Percentiles rank a stretch among this genome's conserved stretches.
Conservation (phyloP, 2,797 vertebrate species). For the Phataginus tricuspis region DNA sequence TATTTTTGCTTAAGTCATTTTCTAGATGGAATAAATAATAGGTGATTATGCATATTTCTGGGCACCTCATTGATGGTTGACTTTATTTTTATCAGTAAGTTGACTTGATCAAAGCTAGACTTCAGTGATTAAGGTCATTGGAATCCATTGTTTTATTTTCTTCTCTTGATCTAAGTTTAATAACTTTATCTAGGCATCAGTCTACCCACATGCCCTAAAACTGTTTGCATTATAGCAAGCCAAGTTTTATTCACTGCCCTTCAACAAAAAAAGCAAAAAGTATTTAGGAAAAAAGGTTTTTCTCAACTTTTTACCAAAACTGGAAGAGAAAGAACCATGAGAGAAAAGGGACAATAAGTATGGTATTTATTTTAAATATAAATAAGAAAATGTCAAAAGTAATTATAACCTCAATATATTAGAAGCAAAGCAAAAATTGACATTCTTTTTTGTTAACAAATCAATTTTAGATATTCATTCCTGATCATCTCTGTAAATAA, state of each 20-base stretch:
- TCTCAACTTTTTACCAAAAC: not conserved
- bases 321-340: not conserved
- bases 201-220: not conserved
- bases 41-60: not conserved
- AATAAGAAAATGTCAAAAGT: not conserved
- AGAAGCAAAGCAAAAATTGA: not conserved
- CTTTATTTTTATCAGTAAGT: not conserved
- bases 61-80: not conserved
- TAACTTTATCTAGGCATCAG: not conserved
- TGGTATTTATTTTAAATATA: not conserved
- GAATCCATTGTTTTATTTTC: not conserved
- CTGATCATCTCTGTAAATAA: not conserved
- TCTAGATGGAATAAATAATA: not conserved
- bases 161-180: not conserved
- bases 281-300: not conserved
- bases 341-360: not conserved
- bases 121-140: not conserved
- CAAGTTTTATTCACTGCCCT: not conserved
- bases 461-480: not conserved
- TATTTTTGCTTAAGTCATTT: not conserved
- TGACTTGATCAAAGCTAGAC: not conserved
- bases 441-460: conserved; percentile 13
- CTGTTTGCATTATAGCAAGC: not conserved
- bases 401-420: not conserved
- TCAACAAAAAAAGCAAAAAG: not conserved